A percentile compares a stretch with the other conserved stretches of the same genome.
Conservation (phyloP, 1,140 invertebrate genomes). For the Wasmannia auropunctata region DNA sequence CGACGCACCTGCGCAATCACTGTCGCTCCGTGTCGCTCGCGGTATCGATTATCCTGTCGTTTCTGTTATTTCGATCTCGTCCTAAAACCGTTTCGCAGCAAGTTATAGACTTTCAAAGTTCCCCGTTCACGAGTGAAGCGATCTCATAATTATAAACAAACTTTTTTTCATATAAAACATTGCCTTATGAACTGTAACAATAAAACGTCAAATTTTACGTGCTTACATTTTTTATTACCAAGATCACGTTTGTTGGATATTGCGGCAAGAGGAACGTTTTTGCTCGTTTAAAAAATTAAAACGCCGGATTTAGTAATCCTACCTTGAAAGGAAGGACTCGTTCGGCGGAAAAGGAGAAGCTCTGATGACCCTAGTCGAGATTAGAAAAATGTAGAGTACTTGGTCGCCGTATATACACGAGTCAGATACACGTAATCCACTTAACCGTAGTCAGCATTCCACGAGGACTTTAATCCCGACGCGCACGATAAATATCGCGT, state of each 20-base stretch:
- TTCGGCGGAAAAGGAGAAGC: not conserved
- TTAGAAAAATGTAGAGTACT: constrained; percentile 17
- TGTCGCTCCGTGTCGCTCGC: constrained; percentile 50
- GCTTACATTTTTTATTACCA: not conserved
- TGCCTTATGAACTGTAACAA: not conserved
- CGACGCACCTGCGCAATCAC: constrained; percentile 59
- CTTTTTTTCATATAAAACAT: not conserved
- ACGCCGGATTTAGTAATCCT: not conserved
- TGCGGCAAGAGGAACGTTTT: not conserved
- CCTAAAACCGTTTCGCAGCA: constrained; percentile 1
- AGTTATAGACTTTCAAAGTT: not conserved
- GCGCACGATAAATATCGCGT: constrained; percentile 52
- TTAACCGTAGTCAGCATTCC: constrained; percentile 44
- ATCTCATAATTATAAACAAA: not conserved
- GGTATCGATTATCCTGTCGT: constrained; percentile 66
- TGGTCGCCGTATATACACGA: not conserved
- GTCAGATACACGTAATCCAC: constrained; percentile 47
- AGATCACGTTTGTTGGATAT: not conserved
- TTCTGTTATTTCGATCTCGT: constrained; percentile 44
- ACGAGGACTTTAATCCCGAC: constrained; percentile 39
- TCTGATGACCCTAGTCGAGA: not conserved
- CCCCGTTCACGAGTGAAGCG: not conserved
- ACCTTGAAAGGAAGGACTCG: not conserved
- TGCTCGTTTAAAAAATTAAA: not conserved
- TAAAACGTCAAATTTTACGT: not conserved